A percentile compares a stretch with the other conserved stretches of the same genome.
Evolutionary conservation across 2,113 vertebrate species (phyloP).

Genomic region (Fulmarus glacialis): DNA sequence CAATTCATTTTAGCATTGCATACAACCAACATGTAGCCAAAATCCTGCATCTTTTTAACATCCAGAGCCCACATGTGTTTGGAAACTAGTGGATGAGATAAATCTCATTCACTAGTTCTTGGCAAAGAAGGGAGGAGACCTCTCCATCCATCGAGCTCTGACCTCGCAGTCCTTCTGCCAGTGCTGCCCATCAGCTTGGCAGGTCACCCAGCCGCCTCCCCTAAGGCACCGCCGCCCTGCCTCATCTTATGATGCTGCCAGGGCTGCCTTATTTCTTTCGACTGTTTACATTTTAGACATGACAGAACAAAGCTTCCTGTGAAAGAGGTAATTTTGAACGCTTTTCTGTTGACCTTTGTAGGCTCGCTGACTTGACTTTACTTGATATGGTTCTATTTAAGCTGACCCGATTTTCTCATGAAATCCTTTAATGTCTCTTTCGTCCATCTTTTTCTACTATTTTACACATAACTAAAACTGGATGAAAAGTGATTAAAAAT

Average conservation of each 20-base stretch:
- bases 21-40: not conserved
- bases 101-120: not conserved
- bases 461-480: not conserved
- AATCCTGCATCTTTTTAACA: not conserved
- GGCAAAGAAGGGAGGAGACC: not conserved
- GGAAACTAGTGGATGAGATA: not conserved
- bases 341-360: not conserved
- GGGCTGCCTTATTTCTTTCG: not conserved
- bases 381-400: conserved; percentile 10
- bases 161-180: not conserved
- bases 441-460: not conserved
- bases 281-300: not conserved
- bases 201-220: not conserved
- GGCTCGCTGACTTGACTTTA: not conserved
- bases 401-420: not conserved
- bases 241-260: not conserved
- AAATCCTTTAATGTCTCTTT: not conserved
- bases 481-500: conserved; percentile 25
- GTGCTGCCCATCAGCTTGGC: not conserved
- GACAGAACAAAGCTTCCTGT: not conserved
- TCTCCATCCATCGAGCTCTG: not conserved
- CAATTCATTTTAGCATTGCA: not conserved
- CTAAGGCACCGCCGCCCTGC: not conserved
- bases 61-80: not conserved
- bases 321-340: not conserved